Evolutionary conservation across 2,797 vertebrate species (phyloP).

Genomic region (Coregonus ussuriensis): DNA sequence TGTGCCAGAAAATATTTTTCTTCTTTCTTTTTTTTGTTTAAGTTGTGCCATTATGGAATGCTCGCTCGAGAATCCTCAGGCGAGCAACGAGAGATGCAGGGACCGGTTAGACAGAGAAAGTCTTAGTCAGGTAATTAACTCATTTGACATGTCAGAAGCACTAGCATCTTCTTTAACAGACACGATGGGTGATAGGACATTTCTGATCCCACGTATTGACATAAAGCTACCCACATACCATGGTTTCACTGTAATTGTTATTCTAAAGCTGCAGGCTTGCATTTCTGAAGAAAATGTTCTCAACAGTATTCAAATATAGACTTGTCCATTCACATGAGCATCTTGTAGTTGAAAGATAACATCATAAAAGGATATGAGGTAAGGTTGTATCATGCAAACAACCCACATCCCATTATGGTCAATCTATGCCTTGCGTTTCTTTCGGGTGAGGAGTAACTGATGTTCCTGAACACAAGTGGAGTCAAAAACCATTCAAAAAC

Average conservation of each 20-base stretch:
- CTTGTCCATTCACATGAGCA: constrained; percentile 51
- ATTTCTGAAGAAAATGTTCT: constrained; percentile 3
- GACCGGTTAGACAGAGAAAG: constrained; percentile 19
- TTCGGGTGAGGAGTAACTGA: background rate
- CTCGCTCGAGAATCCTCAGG: background rate
- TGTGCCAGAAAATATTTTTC: background rate
- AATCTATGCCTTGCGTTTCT: background rate
- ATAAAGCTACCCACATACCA: constrained; percentile 10
- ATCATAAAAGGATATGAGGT: constrained; percentile 19
- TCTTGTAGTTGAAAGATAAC: constrained; percentile 50
- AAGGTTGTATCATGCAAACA: too few species aligned
- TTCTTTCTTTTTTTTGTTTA: constrained; percentile 5
- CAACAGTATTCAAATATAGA: constrained; percentile 27
- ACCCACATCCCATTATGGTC: constrained; percentile 61
- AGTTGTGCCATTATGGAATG: constrained; percentile 24
- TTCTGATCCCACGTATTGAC: constrained; percentile 32
- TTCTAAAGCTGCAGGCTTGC: constrained; percentile 16
- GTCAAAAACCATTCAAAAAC: too few species aligned
- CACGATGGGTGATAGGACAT: constrained; percentile 32
- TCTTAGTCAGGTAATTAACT: background rate
- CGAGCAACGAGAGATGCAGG: background rate
- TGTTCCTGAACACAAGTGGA: too few species aligned
- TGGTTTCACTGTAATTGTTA: constrained; percentile 29
- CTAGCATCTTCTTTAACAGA: background rate
- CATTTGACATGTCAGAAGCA: constrained; percentile 36